Evolutionary conservation across 2,797 vertebrate genomes (phyloP).

Genomic region (Tadarida brasiliensis): DNA sequence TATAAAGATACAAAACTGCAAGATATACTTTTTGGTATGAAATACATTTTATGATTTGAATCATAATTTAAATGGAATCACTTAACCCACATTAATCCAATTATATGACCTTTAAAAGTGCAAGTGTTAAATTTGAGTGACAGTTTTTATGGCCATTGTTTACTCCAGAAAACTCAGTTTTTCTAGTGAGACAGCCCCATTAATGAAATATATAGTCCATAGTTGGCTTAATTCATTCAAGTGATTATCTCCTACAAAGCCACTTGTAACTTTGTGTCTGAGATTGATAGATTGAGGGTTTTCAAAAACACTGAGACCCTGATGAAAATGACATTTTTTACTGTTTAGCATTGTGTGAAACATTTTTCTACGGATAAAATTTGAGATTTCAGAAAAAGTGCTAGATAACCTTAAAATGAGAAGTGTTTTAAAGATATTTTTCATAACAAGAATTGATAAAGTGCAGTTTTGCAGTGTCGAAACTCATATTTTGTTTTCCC

Average conservation of each 20-base stretch:
- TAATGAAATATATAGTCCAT: not conserved
- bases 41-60: conserved; percentile 28
- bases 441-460: not conserved
- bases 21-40: not conserved
- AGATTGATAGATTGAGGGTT: not conserved
- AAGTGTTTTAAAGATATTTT: conserved; percentile 30
- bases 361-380: conserved; percentile 27
- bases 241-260: not conserved
- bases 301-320: conserved; percentile 3
- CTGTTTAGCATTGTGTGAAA: conserved; percentile 20
- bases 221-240: conserved; percentile 44
- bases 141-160: conserved; percentile 22
- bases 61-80: conserved; percentile 35
- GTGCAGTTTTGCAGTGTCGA: not conserved
- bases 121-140: conserved; percentile 40
- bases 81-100: conserved; percentile 26
- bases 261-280: conserved; percentile 5
- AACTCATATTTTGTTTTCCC: conserved; percentile 67
- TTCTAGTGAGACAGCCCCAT: not conserved
- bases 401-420: conserved; percentile 33
- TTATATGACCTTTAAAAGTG: conserved; percentile 29
- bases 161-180: not conserved
- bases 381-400: not conserved
- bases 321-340: not conserved
- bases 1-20: not conserved